A percentile compares a stretch with the other conserved stretches of the same genome.
Conservation (phyloP, 2,113 vertebrate species). For the Phrynosoma blainvillii region DNA sequence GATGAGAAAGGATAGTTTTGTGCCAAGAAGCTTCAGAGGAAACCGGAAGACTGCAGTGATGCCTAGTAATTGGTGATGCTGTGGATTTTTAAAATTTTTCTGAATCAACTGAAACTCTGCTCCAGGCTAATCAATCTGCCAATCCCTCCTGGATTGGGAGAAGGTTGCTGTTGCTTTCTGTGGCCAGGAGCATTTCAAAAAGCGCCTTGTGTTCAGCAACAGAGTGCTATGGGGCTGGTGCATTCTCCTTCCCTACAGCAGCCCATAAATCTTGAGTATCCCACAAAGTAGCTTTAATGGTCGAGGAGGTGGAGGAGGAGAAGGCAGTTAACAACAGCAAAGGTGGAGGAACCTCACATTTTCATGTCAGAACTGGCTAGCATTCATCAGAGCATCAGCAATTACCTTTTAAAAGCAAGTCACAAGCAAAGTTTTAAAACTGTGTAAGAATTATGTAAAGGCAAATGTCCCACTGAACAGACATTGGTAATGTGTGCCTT, state of each 20-base stretch:
- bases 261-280: constrained; percentile 36
- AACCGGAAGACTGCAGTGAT: neutral
- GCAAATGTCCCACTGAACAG: neutral
- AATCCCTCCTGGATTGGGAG: neutral
- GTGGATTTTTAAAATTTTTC: constrained; percentile 8
- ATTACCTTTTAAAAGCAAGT: constrained; percentile 9
- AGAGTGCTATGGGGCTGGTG: neutral
- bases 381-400: constrained; percentile 22
- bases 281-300: constrained; percentile 38
- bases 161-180: neutral
- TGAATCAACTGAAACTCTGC: neutral
- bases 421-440: neutral
- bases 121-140: constrained; percentile 21
- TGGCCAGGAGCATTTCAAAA: constrained; percentile 29
- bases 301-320: neutral
- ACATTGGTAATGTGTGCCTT: neutral
- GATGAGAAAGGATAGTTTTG: neutral
- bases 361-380: neutral
- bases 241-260: neutral
- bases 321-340: no score
- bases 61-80: neutral
- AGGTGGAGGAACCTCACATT: neutral
- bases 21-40: neutral
- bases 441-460: neutral
- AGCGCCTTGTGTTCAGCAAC: neutral